These are phyloP conservation scores for Gymnosoma rotundatum DNA, from an alignment of 2,888 invertebrate genomes.

Conservation along the genomic window DNA sequence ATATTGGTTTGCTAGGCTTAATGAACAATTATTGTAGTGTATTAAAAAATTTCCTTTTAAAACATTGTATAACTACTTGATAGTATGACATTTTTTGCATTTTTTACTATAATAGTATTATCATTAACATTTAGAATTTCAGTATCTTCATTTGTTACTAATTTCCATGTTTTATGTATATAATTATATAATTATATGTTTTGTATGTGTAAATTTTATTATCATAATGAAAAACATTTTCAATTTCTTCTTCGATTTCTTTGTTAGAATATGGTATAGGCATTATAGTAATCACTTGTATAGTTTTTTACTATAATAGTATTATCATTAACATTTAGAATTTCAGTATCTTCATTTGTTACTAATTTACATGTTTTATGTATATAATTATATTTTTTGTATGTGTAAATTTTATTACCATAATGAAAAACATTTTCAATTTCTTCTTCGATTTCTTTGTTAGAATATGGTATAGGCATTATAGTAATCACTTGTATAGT, in stretches of 20 bases:
- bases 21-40: background rate
- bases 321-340: too few species aligned
- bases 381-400: too few species aligned
- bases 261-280: too few species aligned
- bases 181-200: too few species aligned
- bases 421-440: too few species aligned
- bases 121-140: background rate
- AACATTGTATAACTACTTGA: background rate
- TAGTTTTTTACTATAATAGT: background rate
- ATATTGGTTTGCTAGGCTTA: background rate
- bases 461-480: slow-evolving; percentile 8
- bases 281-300: too few species aligned
- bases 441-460: background rate
- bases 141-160: background rate
- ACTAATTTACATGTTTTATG: too few species aligned
- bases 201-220: too few species aligned
- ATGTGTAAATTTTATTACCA: too few species aligned
- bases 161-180: slow-evolving; percentile 6
- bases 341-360: too few species aligned
- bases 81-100: background rate
- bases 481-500: slow-evolving; percentile 13
- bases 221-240: too few species aligned
- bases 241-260: too few species aligned
- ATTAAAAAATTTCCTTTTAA: background rate
- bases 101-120: background rate